These are phyloP conservation scores for Mormyrops attenuatus DNA, from an alignment of 2,797 vertebrate genomes.

Conservation along the genomic window DNA sequence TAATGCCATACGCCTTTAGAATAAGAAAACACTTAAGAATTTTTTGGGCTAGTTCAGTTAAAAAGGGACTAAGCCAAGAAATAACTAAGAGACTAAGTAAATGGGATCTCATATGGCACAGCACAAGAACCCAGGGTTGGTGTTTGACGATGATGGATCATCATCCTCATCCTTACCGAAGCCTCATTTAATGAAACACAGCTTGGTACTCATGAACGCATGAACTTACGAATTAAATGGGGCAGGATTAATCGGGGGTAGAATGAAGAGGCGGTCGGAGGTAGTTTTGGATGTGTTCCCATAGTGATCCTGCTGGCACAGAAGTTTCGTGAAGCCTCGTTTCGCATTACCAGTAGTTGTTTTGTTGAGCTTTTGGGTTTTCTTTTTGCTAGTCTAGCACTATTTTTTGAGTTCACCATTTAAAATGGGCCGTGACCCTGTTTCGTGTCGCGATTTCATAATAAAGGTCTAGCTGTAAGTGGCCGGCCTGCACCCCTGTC, in stretches of 20 bases:
- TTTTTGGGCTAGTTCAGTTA: neutral
- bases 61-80: neutral
- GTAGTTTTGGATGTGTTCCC: neutral
- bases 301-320: neutral
- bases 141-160: neutral
- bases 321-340: neutral
- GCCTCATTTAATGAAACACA: neutral
- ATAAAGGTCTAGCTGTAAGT: constrained; percentile 7
- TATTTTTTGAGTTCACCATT: neutral
- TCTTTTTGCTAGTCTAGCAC: constrained; percentile 7
- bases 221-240: neutral
- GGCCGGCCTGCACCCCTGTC: neutral
- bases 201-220: neutral
- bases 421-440: neutral
- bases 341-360: neutral
- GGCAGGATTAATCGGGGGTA: neutral
- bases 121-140: neutral
- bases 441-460: neutral
- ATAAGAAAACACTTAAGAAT: neutral
- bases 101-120: neutral
- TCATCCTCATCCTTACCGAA: neutral
- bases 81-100: neutral
- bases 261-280: neutral
- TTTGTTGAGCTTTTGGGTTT: neutral
- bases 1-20: neutral